These are phyloP conservation scores for Lasioglossum calceatum DNA, from an alignment of 2,888 invertebrate genomes.

Conservation along the genomic window DNA sequence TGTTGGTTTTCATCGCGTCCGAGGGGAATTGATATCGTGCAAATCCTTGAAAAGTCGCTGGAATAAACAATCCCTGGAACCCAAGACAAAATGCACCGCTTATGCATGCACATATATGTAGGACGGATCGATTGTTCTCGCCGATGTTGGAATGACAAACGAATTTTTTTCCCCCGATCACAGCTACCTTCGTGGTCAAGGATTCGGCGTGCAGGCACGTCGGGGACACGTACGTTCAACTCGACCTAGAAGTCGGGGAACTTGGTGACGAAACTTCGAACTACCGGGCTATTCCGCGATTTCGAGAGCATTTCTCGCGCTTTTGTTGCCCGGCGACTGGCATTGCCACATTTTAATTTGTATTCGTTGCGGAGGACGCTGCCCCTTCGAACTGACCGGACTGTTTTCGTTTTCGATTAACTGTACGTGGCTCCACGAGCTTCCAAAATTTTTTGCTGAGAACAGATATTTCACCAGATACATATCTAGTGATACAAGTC, in stretches of 20 bases:
- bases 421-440: not conserved
- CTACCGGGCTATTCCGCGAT: not conserved
- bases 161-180: not conserved
- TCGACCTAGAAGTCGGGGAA: not conserved
- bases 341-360: not conserved
- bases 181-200: not conserved
- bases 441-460: not conserved
- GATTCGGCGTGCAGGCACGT: not conserved
- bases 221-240: conserved; percentile 10
- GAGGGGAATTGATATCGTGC: conserved; percentile 9
- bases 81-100: not conserved
- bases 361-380: not conserved
- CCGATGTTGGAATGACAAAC: not conserved
- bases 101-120: not conserved
- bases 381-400: not conserved
- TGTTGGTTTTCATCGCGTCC: not conserved
- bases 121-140: conserved; percentile 12
- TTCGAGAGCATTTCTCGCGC: not conserved
- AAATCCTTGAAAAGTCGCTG: not conserved
- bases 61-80: not conserved
- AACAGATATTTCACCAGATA: not conserved
- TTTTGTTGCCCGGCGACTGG: not conserved
- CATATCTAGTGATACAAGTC: not conserved
- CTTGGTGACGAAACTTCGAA: conserved; percentile 36
- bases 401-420: not conserved